phyloP scores from a whole-genome alignment of 2,113 vertebrate species.

The Engystomops pustulosus region DNA sequence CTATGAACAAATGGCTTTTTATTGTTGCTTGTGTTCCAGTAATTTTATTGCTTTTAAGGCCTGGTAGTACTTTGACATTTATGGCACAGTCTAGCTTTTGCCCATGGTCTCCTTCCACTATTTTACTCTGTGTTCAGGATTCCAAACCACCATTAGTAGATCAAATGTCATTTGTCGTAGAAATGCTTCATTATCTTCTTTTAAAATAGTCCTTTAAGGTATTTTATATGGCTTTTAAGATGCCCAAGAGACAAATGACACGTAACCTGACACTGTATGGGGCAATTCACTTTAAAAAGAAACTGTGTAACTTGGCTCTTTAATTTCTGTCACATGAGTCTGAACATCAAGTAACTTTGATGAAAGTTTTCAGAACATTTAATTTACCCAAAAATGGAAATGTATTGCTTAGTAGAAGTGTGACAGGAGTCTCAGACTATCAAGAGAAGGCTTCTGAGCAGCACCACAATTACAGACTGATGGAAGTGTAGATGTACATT shows the following conservation, averaged over 20 bases:
- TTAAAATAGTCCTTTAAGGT: neutral
- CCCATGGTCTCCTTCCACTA: too few relatives aligned
- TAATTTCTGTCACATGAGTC: neutral
- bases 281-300: conserved; percentile 20
- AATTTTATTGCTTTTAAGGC: conserved; percentile 5
- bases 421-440: too few relatives aligned
- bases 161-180: conserved; percentile 31
- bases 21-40: neutral
- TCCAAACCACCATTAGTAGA: conserved; percentile 9
- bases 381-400: neutral
- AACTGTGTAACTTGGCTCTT: conserved; percentile 12
- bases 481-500: too few relatives aligned
- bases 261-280: conserved; percentile 9
- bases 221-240: conserved; percentile 41
- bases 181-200: conserved; percentile 33
- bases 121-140: neutral
- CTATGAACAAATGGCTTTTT: neutral
- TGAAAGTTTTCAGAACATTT: neutral
- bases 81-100: too few relatives aligned
- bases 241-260: conserved; percentile 26
- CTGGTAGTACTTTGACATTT: neutral
- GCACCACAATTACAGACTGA: neutral
- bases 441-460: neutral
- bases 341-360: neutral
- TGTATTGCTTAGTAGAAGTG: too few relatives aligned